Percentiles rank a stretch among this genome's conserved stretches.
Evolutionary conservation across 2,113 vertebrate genomes (phyloP).

Genomic region (Polypterus bichir): DNA sequence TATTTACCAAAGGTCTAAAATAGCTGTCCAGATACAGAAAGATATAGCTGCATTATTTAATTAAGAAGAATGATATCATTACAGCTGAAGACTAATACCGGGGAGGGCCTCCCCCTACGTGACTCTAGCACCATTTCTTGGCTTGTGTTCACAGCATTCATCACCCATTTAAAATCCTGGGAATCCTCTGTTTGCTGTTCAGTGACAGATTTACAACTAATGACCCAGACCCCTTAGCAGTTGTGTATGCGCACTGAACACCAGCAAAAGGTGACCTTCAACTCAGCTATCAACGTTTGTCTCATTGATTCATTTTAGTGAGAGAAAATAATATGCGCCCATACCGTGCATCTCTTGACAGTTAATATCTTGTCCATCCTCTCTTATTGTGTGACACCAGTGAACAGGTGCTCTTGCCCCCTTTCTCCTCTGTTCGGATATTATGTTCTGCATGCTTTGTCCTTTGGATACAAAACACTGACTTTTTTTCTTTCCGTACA

Average conservation of each 20-base stretch:
- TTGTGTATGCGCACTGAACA: conserved; percentile 25
- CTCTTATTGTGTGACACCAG: conserved; percentile 5
- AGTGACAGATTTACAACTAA: conserved; percentile 38
- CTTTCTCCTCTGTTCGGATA: background rate
- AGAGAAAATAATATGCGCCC: conserved; percentile 7
- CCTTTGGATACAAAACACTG: too few species aligned
- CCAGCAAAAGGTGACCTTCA: conserved; percentile 32
- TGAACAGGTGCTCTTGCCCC: conserved; percentile 10
- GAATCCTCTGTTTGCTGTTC: conserved; percentile 30
- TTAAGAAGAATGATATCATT: too few species aligned
- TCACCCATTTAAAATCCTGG: conserved; percentile 26
- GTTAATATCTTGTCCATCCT: conserved; percentile 10
- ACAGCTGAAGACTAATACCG: too few species aligned
- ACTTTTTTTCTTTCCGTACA: too few species aligned
- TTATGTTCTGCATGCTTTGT: background rate
- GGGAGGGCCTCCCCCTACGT: too few species aligned
- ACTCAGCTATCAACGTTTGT: conserved; percentile 18
- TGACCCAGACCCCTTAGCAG: conserved; percentile 25
- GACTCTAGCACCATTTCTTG: background rate
- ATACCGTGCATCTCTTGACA: background rate
- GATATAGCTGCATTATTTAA: too few species aligned
- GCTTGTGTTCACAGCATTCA: conserved; percentile 26
- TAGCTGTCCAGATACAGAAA: too few species aligned
- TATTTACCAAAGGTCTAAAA: too few species aligned
- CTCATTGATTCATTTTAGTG: conserved; percentile 13